These are phyloP conservation scores for Hirtodrosophila confusa DNA, from an alignment of 2,888 invertebrate species.

Conservation along the genomic window DNA sequence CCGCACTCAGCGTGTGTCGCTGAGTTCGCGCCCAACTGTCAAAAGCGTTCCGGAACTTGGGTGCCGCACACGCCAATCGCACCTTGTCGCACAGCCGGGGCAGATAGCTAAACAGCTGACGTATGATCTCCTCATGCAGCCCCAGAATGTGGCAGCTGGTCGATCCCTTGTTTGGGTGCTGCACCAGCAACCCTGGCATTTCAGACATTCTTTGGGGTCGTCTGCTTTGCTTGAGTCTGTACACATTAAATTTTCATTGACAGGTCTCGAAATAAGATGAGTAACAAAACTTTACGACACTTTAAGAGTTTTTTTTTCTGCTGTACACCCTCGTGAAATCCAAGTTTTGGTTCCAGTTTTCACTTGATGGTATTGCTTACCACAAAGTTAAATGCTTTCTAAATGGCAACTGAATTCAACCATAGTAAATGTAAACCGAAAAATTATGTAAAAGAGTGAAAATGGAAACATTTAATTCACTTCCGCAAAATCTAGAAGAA, in stretches of 20 bases:
- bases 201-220: conserved; percentile 34
- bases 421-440: too few species aligned
- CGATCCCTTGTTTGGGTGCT: background rate
- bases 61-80: conserved; percentile 48
- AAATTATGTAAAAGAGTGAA: too few species aligned
- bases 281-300: too few species aligned
- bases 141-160: conserved; percentile 27
- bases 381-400: too few species aligned
- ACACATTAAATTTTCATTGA: conserved; percentile 54
- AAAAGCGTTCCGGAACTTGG: conserved; percentile 52
- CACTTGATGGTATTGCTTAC: too few species aligned
- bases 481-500: too few species aligned
- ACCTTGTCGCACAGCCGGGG: conserved; percentile 56
- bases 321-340: too few species aligned
- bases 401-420: too few species aligned
- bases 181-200: conserved; percentile 1
- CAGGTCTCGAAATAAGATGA: conserved; percentile 7
- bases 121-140: conserved; percentile 61
- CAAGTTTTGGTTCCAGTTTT: too few species aligned
- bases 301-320: too few species aligned
- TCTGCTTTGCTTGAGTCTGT: conserved; percentile 12
- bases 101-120: conserved; percentile 41
- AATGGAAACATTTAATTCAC: too few species aligned
- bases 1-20: conserved; percentile 28
- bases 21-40: conserved; percentile 46